Evolutionary conservation across 2,888 invertebrate genomes (phyloP), one percentile per base, ranked within the genome.

Genomic region (Cephus rjabovi): DNA sequence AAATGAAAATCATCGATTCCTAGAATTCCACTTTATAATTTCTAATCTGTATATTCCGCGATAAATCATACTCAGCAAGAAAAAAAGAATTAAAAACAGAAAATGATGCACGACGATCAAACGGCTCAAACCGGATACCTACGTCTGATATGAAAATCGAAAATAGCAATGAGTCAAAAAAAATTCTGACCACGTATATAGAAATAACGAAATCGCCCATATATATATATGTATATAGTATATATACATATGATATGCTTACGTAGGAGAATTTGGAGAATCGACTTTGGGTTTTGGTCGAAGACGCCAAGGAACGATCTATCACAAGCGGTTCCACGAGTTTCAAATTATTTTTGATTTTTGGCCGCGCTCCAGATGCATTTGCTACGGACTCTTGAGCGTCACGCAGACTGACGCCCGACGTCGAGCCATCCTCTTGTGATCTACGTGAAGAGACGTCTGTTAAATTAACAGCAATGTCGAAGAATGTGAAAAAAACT

Each of bases 311-410:
- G 35, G 40, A 70, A 15, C 15, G 15, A 23, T 34, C 71, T 69
- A 34, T 40, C 34, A 68, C 76, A 79, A 73, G 31, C 23, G 30
- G 30, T 83, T 83, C 81, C 77, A 77, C 78, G 83, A 82, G 81
- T 76, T 82, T 85, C 77, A 69, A 77, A 79, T 83, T 86, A 86
- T 86, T 86, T 86, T 85, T 82, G 83, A 79, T 79, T 34, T 40
- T 76, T 86, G 86, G 86, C 85, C 37, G 69, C 34, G 35, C 76
- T 81, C 86, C 86, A 86, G 84, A 80, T 81, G 84, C 85, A 84
- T 81, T 84, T 80, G 69, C 78, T 76, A 77, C 77, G 74, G 76
- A 77, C 79, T 75, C 30, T 76, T 69, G 76, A 79, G 79, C 79
- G 34, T 68, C 78, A 74, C 73, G 81, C 76, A 79, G 84, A 83